Conservation (phyloP, 2,113 vertebrate genomes). For the Perca fluviatilis region DNA sequence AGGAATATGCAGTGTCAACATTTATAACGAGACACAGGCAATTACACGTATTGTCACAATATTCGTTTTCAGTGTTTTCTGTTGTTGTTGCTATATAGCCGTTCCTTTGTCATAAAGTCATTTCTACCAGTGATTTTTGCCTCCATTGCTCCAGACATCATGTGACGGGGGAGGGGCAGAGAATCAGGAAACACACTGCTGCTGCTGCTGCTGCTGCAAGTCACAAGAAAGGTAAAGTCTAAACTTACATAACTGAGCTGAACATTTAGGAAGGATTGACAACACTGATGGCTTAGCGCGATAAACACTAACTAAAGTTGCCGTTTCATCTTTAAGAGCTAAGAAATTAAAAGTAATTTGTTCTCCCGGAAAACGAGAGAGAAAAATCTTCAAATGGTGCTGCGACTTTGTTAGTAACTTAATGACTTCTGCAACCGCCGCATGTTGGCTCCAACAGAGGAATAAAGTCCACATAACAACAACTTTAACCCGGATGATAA, state of each 20-base stretch:
- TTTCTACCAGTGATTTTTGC: neutral
- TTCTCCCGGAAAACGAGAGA: neutral
- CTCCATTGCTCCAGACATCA: constrained; percentile 21
- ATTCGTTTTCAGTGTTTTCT: too few species aligned
- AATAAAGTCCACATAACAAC: too few species aligned
- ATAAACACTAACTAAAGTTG: fast-evolving
- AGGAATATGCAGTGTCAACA: too few species aligned
- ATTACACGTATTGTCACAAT: too few species aligned
- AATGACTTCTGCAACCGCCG: neutral
- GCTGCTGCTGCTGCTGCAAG: constrained; percentile 24
- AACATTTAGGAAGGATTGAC: neutral
- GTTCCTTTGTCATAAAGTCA: neutral
- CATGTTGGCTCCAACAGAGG: neutral
- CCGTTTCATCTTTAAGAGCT: fast-evolving
- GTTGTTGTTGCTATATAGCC: too few species aligned
- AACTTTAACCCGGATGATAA: neutral
- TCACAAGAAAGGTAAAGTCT: constrained; percentile 60
- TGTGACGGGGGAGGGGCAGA: constrained; percentile 62
- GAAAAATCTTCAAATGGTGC: neutral
- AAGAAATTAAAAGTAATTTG: fast-evolving
- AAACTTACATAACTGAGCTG: constrained; percentile 13
- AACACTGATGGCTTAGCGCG: fast-evolving
- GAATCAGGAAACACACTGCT: constrained; percentile 60
- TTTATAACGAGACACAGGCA: too few species aligned
- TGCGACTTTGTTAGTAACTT: neutral